Base-by-base conservation (phyloP, 2,888 invertebrate genomes). In the Lepidochitona cinerea region DNA sequence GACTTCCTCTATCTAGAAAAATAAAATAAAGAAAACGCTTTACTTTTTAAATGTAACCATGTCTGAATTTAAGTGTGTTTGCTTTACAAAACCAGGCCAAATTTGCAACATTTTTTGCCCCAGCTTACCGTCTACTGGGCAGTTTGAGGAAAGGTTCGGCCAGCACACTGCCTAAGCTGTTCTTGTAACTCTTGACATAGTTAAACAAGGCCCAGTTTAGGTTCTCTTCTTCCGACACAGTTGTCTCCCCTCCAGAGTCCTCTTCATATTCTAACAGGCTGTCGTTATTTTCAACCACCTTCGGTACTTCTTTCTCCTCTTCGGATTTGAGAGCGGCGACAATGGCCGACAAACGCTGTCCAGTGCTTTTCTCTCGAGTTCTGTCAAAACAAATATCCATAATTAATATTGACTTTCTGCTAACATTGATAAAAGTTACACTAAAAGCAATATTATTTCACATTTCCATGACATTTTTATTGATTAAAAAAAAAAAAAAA, bases 101-200 rank as follows among this genome's bases (percentile, higher is more conserved):
- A n/a, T n/a, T n/a, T n/a, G n/a, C n/a, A n/a, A n/a, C n/a, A n/a
- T n/a, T n/a, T n/a, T n/a, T n/a, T n/a, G n/a, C n/a, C n/a, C n/a
- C 18, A 49, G n/a, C 77, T 41, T 72, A 90, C 91, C 89, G 90
- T 86, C 88, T 90, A 7, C 96, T 96, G 0, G 99, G 99, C 73
- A 99, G 92, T 86, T 96, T 96, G 94, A 96, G 95, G 91, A 99
- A 96, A 0, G 97, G 96, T 87, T 98, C 97, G 35, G 96, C 95
- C 87, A 98, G 92, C n/a, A 94, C 93, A 1, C 94, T 93, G n/a
- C 96, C 97, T 92, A 82, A 80, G 12, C 84, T 75, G 33, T 84
- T 83, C 32, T 82, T 87, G 79, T 87, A 89, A 73, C 88, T 89
- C 54, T 90, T 94, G 29, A 99, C 94, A 64, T 95, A 94, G 88